Evolutionary conservation across 2,113 vertebrate genomes (phyloP), one percentile per base, ranked within the genome.

Genomic region (Poeciliopsis turrubarensis): DNA sequence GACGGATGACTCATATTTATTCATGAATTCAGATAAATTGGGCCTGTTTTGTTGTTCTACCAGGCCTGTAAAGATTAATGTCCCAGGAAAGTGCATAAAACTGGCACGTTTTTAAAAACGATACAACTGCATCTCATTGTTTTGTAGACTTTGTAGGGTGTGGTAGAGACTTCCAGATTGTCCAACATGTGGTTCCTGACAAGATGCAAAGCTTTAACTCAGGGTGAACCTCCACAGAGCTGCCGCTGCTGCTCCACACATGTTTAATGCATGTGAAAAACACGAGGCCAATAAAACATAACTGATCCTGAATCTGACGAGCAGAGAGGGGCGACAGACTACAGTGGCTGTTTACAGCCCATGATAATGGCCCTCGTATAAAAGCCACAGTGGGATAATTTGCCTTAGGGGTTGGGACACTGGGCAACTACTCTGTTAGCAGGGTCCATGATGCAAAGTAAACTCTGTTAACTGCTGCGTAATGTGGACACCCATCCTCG

Each of bases 361-460:
- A 92, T 94, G 93, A 94, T 94, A 94, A 94, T 91, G 83, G 87
- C 85, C 90, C 83, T 83, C 86, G 82, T 83, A 93, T 94, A 93
- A 94, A 94, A 92, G 72, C 88, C 84, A 88, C 84, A 77, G 76
- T 90, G 60, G 88, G 85, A 90, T 92, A 93, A 94, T 94, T 93
- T 74, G 75, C 75, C 39, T 8, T 75, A 75, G 75, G 79, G 72
- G 81, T 71, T 75, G 81, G 80, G 85, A 90, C 83, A 80, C 29
- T 64, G 3, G 27, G 65, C 9, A 27, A 54, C 62, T 86, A n/a
- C 80, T 84, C 68, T 15, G 11, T 70, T 62, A 79, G 82, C 22
- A 70, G 70, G 61, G 65, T 39, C 19, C 22, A 65, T 41, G 27
- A 70, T 37, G 84, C 39, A 69, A 72, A 67, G 63, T 32, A 30